phyloP scores from a whole-genome alignment of 2,113 vertebrate genomes.

The Anguilla japonica region DNA sequence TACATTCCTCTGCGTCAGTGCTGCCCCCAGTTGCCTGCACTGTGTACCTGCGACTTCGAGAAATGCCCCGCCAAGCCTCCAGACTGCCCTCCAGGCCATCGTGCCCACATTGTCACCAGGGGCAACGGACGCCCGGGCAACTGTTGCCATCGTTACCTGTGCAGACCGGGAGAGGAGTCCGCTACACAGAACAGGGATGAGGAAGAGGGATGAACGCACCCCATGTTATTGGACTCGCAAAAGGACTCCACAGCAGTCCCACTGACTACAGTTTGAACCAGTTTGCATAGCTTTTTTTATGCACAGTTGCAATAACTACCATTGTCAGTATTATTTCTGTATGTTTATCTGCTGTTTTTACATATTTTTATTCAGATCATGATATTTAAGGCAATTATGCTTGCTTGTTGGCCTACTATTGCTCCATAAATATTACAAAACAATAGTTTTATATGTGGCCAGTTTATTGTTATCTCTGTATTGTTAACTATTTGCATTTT shows the following conservation, averaged over 20 bases:
- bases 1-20: conserved; percentile 22
- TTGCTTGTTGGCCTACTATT: too few relatives aligned
- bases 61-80: neutral
- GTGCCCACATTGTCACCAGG: neutral
- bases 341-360: neutral
- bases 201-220: neutral
- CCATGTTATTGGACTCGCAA: neutral
- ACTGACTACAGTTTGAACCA: neutral
- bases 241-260: neutral
- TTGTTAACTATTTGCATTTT: too few relatives aligned
- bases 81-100: neutral
- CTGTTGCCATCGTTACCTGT: conserved; percentile 26
- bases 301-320: neutral
- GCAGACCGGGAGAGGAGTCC: neutral
- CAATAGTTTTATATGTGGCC: too few relatives aligned
- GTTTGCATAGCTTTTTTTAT: neutral
- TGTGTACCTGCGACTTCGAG: conserved; percentile 20
- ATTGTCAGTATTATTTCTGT: neutral
- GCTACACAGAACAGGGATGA: neutral
- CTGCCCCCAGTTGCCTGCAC: conserved; percentile 33
- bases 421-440: too few relatives aligned
- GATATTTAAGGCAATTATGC: too few relatives aligned
- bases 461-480: too few relatives aligned
- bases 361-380: neutral
- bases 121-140: conserved; percentile 17